Base-by-base conservation (phyloP, 2,888 invertebrate species). In the Brassicogethes aeneus region DNA sequence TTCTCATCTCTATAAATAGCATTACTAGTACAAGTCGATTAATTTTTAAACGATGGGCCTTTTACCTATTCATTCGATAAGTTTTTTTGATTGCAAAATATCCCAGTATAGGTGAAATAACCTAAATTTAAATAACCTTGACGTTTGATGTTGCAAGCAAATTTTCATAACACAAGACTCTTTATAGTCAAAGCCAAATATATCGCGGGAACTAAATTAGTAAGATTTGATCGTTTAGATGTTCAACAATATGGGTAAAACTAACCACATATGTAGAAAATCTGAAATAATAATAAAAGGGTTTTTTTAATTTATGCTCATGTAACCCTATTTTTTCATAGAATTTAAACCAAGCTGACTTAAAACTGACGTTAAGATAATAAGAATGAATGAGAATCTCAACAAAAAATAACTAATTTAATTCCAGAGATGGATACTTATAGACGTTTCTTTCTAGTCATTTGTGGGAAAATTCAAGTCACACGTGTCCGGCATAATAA, bases 391-490 rank as follows among this genome's bases (percentile, higher is more conserved):
- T n/a, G n/a, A n/a, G n/a, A n/a, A n/a, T n/a, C n/a, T n/a, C n/a
- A n/a, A n/a, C n/a, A n/a, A n/a, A n/a, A n/a, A n/a, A n/a, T n/a
- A n/a, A n/a, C n/a, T n/a, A n/a, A n/a, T n/a, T n/a, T n/a, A n/a
- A n/a, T n/a, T n/a, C n/a, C n/a, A n/a, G n/a, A n/a, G n/a, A n/a
- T n/a, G n/a, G n/a, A n/a, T n/a, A n/a, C n/a, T n/a, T n/a, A n/a
- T n/a, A 15, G 16, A 37, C 43, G 37, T 51, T 47, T 52, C 44
- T 51, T 75, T 75, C 35, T 71, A 83, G 82, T 82, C 83, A 15
- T 79, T 84, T 62, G 79, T 82, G 44, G 76, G 75, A 59, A 81
- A 79, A 71, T 75, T 83, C 39, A 77, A 77, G 49, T 75, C 76
- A 42, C 74, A 74, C 53, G 74, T 82, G 40, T 73, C 80, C 2